phyloP scores from a whole-genome alignment of 2,113 vertebrate genomes.

The Neomonachus schauinslandi region DNA sequence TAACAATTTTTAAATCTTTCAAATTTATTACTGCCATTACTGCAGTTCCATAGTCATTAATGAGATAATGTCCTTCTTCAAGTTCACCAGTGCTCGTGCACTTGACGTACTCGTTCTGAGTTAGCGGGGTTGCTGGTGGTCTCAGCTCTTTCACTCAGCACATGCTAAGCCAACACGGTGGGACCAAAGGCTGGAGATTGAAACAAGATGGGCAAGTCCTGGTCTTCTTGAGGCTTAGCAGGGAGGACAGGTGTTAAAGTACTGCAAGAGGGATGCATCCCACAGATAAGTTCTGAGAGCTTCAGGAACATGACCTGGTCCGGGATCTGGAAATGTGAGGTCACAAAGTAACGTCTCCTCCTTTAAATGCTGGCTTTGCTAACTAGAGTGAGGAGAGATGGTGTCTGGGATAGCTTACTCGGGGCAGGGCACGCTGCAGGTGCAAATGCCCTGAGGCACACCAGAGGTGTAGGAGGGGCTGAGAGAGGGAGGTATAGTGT shows the following conservation, averaged over 20 bases:
- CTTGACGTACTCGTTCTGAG: background rate
- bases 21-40: background rate
- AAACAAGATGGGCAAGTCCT: background rate
- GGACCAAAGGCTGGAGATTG: background rate
- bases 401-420: too few species aligned
- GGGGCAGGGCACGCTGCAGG: background rate
- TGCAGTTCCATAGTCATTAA: background rate
- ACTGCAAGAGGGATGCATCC: background rate
- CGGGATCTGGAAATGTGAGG: background rate
- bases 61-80: background rate
- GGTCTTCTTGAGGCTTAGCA: background rate
- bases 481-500: too few species aligned
- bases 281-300: background rate
- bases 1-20: slow-evolving; percentile 35
- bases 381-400: background rate
- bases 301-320: background rate
- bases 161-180: background rate
- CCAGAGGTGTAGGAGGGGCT: background rate
- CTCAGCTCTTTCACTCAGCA: background rate
- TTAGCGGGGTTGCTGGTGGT: background rate
- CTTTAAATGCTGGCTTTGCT: background rate
- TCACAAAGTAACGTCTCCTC: background rate
- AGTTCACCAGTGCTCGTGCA: background rate
- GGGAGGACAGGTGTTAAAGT: background rate
- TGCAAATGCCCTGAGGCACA: background rate